Evolutionary conservation across 2,797 vertebrate species (phyloP), one percentile per base, ranked within the genome.

Genomic region (Enteromius mattozi): DNA sequence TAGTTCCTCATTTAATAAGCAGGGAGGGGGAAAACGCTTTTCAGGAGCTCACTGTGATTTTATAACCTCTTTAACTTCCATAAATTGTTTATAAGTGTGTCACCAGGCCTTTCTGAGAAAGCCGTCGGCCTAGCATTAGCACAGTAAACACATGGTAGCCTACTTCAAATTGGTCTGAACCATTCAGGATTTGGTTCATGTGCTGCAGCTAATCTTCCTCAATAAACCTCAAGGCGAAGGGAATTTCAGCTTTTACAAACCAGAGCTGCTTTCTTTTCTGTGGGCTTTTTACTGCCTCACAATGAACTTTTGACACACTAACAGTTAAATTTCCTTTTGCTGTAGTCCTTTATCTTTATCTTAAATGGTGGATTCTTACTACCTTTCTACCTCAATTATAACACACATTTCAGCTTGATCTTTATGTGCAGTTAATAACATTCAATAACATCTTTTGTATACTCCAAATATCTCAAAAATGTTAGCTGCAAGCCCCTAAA

Each of bases 51-150:
- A 33, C 74, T 42, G 59, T 74, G 54, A 54, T 83, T 80, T 42
- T 80, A 24, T 51, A 85, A 69, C 80, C 51, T 30, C 17, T 17
- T 56, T 81, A 85, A 70, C 45, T 65, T 49, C 72, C 37, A 66
- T 56, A 54, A 85, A 81, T 84, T 83, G 68, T 85, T 80, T 77
- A 78, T 54, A 76, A 70, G 61, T 49, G 56, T 82, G 79, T 75
- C 68, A 42, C 63, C 70, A 35, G 30, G 40, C 27, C 61, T 3
- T 54, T 30, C 54, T n/a, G 63, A 40, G 78, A 85, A 84, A 78
- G 49, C 61, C 75, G 21, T 69, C 63, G 30, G 37, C 21, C 63
- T 69, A 30, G 63, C 71, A 75, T 83, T 78, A 63, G 49, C 70
- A 83, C 35, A 42, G 72, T 74, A 51, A 66, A 37, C 21, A 51